phyloP scores from a whole-genome alignment of 2,797 vertebrate species.

The Podarcis lilfordi region DNA sequence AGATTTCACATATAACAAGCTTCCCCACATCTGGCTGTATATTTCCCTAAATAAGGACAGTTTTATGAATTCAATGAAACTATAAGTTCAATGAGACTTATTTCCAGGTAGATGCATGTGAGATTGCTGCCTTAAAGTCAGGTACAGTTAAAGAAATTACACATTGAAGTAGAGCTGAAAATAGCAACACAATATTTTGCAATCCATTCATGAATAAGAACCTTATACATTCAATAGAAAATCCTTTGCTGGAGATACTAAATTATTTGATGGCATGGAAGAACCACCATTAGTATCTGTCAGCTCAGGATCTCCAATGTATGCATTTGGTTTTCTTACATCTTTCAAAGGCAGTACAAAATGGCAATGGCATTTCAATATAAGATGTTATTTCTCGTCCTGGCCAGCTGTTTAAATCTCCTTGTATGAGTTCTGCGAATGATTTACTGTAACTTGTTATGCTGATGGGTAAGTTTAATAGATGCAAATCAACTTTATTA shows the following conservation, averaged over 20 bases:
- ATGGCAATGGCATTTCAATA: neutral
- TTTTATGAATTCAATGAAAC: neutral
- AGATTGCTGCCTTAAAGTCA: neutral
- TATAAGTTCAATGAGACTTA: neutral
- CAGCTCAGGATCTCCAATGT: conserved; percentile 33
- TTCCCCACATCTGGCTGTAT: neutral
- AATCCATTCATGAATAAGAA: neutral
- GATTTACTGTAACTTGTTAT: neutral
- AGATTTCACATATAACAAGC: neutral
- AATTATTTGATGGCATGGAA: conserved; percentile 32
- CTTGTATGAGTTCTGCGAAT: neutral
- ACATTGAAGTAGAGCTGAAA: neutral
- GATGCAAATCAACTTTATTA: neutral
- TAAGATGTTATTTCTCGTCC: conserved; percentile 16
- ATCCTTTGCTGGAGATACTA: conserved; percentile 5
- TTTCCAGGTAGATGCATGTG: neutral
- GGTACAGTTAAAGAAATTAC: neutral
- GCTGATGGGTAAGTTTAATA: conserved; percentile 32
- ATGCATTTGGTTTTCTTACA: conserved; percentile 35
- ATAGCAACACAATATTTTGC: neutral
- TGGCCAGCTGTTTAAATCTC: conserved; percentile 2
- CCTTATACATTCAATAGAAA: neutral
- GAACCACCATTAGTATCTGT: conserved; percentile 21
- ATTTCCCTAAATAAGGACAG: neutral
- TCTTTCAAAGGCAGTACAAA: conserved; percentile 41